Percentiles rank a stretch among this genome's conserved stretches.
phyloP scores from a whole-genome alignment of 2,113 vertebrate species.

The Sphaerodactylus townsendi region DNA sequence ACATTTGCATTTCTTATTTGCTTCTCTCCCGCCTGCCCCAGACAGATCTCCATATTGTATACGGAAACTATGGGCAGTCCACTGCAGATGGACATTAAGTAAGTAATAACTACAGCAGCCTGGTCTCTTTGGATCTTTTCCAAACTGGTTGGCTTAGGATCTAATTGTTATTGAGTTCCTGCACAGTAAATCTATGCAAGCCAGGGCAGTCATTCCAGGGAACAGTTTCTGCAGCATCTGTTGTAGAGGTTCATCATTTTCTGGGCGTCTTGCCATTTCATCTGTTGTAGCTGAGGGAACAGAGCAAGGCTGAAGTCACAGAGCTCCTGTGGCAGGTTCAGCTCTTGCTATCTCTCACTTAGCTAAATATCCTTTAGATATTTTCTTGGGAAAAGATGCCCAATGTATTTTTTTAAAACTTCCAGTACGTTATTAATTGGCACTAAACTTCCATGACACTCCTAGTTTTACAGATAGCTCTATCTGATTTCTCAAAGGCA shows the following conservation, averaged over 20 bases:
- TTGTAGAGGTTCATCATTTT: not conserved
- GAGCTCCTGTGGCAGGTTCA: not conserved
- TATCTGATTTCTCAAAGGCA: not conserved
- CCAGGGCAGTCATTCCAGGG: fast-evolving
- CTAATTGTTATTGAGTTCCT: not conserved
- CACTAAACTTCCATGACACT: not conserved
- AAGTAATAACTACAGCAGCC: not conserved
- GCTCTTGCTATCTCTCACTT: not conserved
- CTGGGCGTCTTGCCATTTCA: not conserved
- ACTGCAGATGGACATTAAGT: not conserved
- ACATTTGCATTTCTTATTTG: not conserved
- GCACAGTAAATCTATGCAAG: not conserved
- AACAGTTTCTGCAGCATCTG: not conserved
- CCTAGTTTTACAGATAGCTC: not conserved
- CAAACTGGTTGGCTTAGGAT: not conserved
- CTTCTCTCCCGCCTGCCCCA: no score
- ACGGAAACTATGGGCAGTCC: not conserved
- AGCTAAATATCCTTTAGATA: not conserved
- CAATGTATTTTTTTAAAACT: not conserved
- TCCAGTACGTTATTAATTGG: not conserved
- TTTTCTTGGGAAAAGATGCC: not conserved
- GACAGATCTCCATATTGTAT: not conserved
- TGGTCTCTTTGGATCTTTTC: not conserved
- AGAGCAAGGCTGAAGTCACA: not conserved
- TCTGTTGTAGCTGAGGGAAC: not conserved